These are phyloP conservation scores for Mus spretus DNA, from an alignment of 2,797 vertebrate genomes.

Conservation along the genomic window DNA sequence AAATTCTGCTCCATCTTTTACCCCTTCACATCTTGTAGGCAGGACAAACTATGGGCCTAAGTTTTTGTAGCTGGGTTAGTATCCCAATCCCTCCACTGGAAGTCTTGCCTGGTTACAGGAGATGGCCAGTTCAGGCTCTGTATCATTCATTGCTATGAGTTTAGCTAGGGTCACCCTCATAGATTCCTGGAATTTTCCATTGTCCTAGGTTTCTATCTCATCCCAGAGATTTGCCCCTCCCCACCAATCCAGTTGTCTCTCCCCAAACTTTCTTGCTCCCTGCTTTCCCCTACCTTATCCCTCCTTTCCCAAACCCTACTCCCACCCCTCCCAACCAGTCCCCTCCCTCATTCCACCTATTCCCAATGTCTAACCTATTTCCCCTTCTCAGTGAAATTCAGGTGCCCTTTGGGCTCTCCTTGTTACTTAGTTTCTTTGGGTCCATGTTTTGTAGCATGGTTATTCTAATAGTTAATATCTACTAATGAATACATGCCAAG, in stretches of 20 bases:
- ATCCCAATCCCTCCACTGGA: neutral
- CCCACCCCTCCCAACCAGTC: neutral
- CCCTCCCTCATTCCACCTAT: neutral
- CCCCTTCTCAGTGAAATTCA: neutral
- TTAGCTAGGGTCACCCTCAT: neutral
- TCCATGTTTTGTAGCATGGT: neutral
- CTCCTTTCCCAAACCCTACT: neutral
- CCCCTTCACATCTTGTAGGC: neutral
- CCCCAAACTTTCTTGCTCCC: neutral
- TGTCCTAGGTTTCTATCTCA: neutral
- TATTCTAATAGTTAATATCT: neutral
- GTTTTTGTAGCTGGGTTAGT: neutral
- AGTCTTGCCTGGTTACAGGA: neutral
- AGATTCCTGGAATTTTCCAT: neutral
- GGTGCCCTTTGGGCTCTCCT: neutral
- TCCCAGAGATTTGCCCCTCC: neutral
- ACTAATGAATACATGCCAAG: neutral
- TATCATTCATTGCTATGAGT: neutral
- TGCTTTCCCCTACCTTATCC: neutral
- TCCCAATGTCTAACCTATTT: neutral
- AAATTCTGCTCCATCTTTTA: neutral
- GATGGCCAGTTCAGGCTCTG: neutral
- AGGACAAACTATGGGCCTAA: neutral
- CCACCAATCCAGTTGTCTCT: neutral
- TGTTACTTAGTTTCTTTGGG: neutral